Evolutionary conservation across 1,140 invertebrate species (phyloP).

Genomic region (Drosophila neocordata): DNA sequence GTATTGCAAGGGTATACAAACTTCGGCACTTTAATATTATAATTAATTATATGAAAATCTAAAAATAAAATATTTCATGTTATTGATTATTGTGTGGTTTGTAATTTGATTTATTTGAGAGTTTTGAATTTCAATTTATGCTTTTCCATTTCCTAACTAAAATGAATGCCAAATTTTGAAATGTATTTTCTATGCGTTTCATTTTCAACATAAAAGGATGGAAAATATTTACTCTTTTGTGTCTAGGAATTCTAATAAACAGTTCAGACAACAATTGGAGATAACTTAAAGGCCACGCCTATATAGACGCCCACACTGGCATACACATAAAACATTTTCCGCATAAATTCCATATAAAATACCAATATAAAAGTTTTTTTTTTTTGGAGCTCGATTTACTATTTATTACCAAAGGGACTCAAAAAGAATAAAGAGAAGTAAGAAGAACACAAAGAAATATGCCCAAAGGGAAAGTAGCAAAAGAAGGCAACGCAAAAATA

Average conservation of each 20-base stretch:
- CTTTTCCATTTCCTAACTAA: background rate
- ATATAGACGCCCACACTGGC: background rate
- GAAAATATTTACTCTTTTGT: background rate
- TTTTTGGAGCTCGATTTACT: conserved; percentile 55
- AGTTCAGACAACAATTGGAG: background rate
- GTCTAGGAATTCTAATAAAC: too few species aligned
- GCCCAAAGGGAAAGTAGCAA: conserved; percentile 12
- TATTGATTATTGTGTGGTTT: too few species aligned
- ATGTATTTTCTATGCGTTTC: background rate
- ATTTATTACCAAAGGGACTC: conserved; percentile 47
- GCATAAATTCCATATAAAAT: conserved; percentile 71
- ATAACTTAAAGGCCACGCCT: background rate
- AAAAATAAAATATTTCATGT: too few species aligned
- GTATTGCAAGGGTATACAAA: too few species aligned
- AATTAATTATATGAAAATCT: too few species aligned
- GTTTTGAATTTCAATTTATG: too few species aligned
- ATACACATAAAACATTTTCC: conserved; percentile 12
- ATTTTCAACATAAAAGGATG: too few species aligned
- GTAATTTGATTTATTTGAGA: too few species aligned
- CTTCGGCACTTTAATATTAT: too few species aligned
- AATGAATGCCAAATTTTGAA: conserved; percentile 18
- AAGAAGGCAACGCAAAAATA: background rate
- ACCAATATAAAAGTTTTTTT: too few species aligned
- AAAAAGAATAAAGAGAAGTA: too few species aligned
- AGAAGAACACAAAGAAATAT: background rate